Evolutionary conservation across 1,140 invertebrate species (phyloP).

Genomic region (Drosophila insularis): DNA sequence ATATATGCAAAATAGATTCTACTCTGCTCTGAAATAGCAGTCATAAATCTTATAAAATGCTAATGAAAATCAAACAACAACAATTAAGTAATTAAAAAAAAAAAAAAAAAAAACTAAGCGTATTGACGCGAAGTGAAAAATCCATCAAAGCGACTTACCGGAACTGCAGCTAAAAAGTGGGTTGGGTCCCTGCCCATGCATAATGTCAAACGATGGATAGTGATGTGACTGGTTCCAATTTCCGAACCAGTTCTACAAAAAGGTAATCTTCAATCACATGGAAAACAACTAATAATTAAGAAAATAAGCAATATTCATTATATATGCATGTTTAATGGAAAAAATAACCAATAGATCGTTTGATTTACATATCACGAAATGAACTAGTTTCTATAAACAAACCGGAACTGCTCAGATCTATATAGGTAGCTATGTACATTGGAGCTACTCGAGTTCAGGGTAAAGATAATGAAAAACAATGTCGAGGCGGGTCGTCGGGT

Average conservation of each 20-base stretch:
- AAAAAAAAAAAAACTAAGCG: not conserved
- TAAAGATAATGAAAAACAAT: conserved; percentile 14
- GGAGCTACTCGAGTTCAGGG: conserved; percentile 18
- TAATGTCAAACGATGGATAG: conserved; percentile 10
- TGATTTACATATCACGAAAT: not conserved
- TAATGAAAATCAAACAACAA: conserved; percentile 46
- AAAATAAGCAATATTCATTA: not conserved
- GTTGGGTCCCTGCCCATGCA: conserved; percentile 50
- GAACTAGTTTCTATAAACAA: not conserved
- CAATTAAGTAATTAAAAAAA: conserved; percentile 72
- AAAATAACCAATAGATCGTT: not conserved
- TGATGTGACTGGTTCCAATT: not conserved
- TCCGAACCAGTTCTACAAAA: not conserved
- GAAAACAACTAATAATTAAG: not conserved
- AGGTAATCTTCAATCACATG: not conserved
- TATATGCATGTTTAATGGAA: no score
- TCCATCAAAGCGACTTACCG: conserved; percentile 52
- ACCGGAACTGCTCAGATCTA: conserved; percentile 9
- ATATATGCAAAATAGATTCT: conserved; percentile 38
- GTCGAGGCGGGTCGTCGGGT: conserved; percentile 19
- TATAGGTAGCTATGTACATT: not conserved
- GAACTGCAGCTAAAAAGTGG: conserved; percentile 75
- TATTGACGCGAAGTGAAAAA: conserved; percentile 49
- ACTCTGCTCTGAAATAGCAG: conserved; percentile 44
- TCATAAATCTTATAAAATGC: conserved; percentile 56